Evolutionary conservation across 37 sponge, comb jelly and placozoan genomes (phyloP), one percentile per base, ranked within the genome.

Genomic region (Lycopodina hypogea): DNA sequence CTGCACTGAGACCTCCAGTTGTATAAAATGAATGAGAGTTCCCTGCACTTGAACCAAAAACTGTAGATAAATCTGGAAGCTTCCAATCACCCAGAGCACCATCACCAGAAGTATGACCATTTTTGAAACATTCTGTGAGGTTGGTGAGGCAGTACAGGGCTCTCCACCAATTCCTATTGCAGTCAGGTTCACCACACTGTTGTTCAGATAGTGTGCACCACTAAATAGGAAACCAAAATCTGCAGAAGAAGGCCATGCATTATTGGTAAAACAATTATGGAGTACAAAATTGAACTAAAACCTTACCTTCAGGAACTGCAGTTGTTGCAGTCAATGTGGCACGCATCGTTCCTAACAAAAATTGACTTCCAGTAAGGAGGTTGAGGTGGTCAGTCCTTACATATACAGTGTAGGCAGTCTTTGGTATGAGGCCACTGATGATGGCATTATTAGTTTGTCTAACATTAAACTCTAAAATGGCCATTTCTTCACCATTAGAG

Each of bases 321-420:
- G 66, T 65, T 2, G 3, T 12, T 65, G 17, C 66, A 32, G 32
- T 32, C 17, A 33, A 30, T 28, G 18, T 17, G 34, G 66, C 66
- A 24, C 22, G 4, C 48, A 45, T 45, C 9, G 48, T 45, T 9
- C 48, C 48, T 45, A 45, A 9, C 8, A 45, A 45, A n/a, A n/a
- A n/a, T n/a, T n/a, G n/a, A n/a, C n/a, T n/a, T 4, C 14, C 18
- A 59, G 7, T 28, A 12, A 17, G 12, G 28, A 28, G 12, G 29
- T 8, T 59, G n/a, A 12, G 32, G 68, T 67, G 19, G 38, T 37
- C 35, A 73, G 74, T 56, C 6, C 28, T 33, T 3, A 82, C 75
- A 6, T 52, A 12, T 15, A 72, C 9, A 9, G 66, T 74, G 66
- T 82, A 82, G 23, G 28, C 2, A 18, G 82, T 82, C 40, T 39